A percentile compares a stretch with the other conserved stretches of the same genome.
phyloP scores from a whole-genome alignment of 2,888 invertebrate species.

The Pharmacophagus antenor region DNA sequence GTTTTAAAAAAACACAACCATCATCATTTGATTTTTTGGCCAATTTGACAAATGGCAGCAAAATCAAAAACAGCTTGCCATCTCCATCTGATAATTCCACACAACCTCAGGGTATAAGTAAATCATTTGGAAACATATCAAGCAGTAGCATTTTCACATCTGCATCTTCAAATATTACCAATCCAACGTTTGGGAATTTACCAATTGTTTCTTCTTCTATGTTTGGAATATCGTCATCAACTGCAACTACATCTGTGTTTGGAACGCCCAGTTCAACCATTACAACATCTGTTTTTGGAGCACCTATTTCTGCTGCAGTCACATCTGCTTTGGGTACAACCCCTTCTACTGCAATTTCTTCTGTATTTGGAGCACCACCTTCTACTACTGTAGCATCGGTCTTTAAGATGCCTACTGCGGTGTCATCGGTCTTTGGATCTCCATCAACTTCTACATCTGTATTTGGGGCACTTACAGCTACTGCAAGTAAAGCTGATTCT shows the following conservation, averaged over 20 bases:
- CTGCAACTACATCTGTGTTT: not conserved
- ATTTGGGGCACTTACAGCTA: slow-evolving; percentile 38
- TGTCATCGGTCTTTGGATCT: slow-evolving; percentile 40
- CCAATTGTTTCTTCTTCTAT: slow-evolving; percentile 36
- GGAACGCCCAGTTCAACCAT: not conserved
- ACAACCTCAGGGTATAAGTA: slow-evolving; percentile 50
- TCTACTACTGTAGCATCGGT: not conserved
- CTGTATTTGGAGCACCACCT: not conserved
- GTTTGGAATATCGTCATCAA: not conserved
- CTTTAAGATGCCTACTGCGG: not conserved
- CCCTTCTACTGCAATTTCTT: slow-evolving; percentile 14
- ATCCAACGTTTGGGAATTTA: slow-evolving; percentile 41
- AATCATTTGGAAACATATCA: slow-evolving; percentile 44
- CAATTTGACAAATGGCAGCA: slow-evolving; percentile 74
- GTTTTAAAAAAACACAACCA: slow-evolving; percentile 80
- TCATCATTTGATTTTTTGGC: slow-evolving; percentile 82
- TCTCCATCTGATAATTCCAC: slow-evolving; percentile 45
- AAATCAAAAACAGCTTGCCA: slow-evolving; percentile 54
- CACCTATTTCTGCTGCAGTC: not conserved
- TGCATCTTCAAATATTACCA: slow-evolving; percentile 45
- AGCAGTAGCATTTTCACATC: slow-evolving; percentile 49
- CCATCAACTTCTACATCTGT: slow-evolving; percentile 41
- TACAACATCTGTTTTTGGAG: not conserved
- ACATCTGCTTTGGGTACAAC: slow-evolving; percentile 41
- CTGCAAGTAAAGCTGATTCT: slow-evolving; percentile 54